These are phyloP conservation scores for fruit fly (Drosophila melanogaster) DNA, from an alignment of 1,140 invertebrate genomes.

Conservation along the genomic window DNA sequence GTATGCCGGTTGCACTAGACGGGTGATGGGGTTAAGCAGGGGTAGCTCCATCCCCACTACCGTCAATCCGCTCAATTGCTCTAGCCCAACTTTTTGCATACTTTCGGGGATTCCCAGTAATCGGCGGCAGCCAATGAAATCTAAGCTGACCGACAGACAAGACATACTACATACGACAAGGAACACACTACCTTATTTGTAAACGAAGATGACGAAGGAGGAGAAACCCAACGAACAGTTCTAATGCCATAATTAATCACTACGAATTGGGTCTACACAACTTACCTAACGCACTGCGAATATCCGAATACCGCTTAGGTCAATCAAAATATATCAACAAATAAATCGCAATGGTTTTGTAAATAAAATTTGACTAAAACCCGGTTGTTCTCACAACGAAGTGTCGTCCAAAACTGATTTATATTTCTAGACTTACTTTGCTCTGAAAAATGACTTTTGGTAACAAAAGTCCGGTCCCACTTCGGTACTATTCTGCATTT, in stretches of 20 bases:
- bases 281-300: neutral
- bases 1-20: constrained; percentile 14
- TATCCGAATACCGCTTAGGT: neutral
- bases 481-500: constrained; percentile 10
- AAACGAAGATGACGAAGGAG: too few relatives aligned
- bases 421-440: neutral
- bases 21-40: constrained; percentile 1
- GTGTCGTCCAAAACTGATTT: neutral
- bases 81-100: constrained; percentile 20
- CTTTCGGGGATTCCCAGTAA: constrained; percentile 19
- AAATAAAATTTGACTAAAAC: neutral
- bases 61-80: constrained; percentile 26
- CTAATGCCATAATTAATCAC: too few relatives aligned
- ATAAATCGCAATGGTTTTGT: neutral
- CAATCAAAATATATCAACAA: neutral
- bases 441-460: neutral
- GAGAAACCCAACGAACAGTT: too few relatives aligned
- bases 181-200: too few relatives aligned
- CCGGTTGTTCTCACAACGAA: neutral
- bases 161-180: too few relatives aligned
- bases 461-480: constrained; percentile 32
- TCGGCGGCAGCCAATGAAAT: neutral
- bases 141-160: neutral
- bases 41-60: neutral
- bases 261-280: neutral